Evolutionary conservation across 2,113 vertebrate genomes (phyloP).

Genomic region (Spheniscus mendiculus): DNA sequence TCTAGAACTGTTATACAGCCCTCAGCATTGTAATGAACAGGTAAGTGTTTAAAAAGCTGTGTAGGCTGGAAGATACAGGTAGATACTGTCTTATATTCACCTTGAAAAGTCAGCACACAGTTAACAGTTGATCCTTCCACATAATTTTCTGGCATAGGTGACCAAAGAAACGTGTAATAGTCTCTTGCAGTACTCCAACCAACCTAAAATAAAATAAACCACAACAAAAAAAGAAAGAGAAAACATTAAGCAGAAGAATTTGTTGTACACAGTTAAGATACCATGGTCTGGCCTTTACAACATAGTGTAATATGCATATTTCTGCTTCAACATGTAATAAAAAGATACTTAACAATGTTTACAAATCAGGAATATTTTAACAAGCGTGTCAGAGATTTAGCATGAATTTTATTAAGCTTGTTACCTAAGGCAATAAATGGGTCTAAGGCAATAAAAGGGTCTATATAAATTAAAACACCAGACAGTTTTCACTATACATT

Average conservation of each 20-base stretch:
- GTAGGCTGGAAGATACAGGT: background rate
- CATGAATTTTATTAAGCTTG: slow-evolving; percentile 64
- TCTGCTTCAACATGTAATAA: slow-evolving; percentile 50
- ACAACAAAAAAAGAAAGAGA: background rate
- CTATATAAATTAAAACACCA: slow-evolving; percentile 36
- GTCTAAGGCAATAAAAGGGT: slow-evolving; percentile 38
- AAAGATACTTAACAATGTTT: slow-evolving; percentile 49
- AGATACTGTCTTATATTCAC: slow-evolving; percentile 69
- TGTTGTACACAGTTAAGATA: slow-evolving; percentile 1
- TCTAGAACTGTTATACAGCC: background rate
- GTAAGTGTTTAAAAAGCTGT: background rate
- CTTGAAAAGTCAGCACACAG: slow-evolving; percentile 94
- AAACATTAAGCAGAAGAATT: background rate
- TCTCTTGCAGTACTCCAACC: slow-evolving; percentile 98
- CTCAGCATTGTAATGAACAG: background rate
- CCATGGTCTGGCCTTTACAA: background rate
- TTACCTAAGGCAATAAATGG: slow-evolving; percentile 53
- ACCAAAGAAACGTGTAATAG: slow-evolving; percentile 99
- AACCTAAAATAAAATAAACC: slow-evolving; percentile 80
- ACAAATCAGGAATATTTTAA: slow-evolving; percentile 69
- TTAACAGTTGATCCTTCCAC: slow-evolving; percentile 89
- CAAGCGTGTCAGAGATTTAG: slow-evolving; percentile 60
- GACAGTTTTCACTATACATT: slow-evolving; percentile 34
- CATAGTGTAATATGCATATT: background rate
- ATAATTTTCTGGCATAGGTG: slow-evolving; percentile 92